Evolutionary conservation across 2,888 invertebrate genomes (phyloP), one percentile per base, ranked within the genome.

Genomic region (Tyria jacobaeae): DNA sequence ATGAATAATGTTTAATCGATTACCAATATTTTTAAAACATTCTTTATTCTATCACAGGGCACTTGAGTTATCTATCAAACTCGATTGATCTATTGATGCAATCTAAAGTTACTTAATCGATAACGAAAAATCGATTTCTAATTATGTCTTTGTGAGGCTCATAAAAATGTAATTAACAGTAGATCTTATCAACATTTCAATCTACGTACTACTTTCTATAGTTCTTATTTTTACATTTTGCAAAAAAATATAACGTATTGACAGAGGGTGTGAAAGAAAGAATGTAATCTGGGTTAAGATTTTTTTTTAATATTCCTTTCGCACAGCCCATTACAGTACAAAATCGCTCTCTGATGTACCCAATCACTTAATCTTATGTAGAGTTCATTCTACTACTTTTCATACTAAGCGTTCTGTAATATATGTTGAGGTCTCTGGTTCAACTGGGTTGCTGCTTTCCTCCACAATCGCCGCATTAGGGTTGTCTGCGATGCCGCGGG

Each of bases 111-210:
- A 71, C 64, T 35, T 69, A 78, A 75, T 69, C 66, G 64, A 59
- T 73, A 62, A 64, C 57, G 64, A 67, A 53, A 66, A 64, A 64
- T 70, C 57, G 54, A 57, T 54, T 57, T 69, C 64, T 71, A 73
- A 76, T 76, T 62, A 68, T 66, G 41, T 57, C 52, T 57, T 66
- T 68, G 54, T 68, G 54, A 75, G 50, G 49, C 34, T 57, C 7
- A 39, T 65, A 68, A 71, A 78, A 71, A 78, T 74, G 63, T 69
- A 62, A 78, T 76, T 78, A 75, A 59, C 67, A 51, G 55, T 56
- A 17, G 57, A 62, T 57, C 24, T 64, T 69, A 71, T 76, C 74
- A 21, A 57, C 5, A 58, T 55, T 61, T 64, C 56, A 70, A 76
- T 76, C 75, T 62, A 39, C 7, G 48, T 27, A 44, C 48, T n/a